Conservation (phyloP, 2,797 vertebrate species). For the Podargus strigoides region DNA sequence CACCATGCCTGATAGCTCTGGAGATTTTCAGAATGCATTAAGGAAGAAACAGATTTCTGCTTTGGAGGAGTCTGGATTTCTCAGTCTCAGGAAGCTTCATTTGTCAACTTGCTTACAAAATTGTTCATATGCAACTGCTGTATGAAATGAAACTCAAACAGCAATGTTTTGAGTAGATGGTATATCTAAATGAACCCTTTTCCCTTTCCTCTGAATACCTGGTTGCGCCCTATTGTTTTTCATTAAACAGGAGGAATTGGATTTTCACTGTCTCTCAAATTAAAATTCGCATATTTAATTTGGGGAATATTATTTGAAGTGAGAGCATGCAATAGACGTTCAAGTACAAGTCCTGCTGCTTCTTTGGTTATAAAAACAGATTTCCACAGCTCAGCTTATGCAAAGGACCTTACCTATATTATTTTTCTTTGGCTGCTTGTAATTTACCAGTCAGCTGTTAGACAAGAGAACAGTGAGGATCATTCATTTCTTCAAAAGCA, state of each 20-base stretch:
- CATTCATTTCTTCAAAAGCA: constrained; percentile 58
- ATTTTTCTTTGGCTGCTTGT: constrained; percentile 14
- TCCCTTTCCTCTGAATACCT: background rate
- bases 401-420: constrained; percentile 32
- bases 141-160: background rate
- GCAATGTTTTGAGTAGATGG: background rate
- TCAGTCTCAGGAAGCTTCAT: background rate
- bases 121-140: background rate
- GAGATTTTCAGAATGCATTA: background rate
- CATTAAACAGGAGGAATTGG: background rate
- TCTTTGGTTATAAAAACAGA: constrained; percentile 18
- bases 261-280: background rate
- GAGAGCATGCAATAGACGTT: background rate
- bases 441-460: constrained; percentile 43
- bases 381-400: constrained; percentile 33
- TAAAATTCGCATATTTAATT: background rate
- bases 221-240: background rate
- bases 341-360: background rate
- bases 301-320: background rate
- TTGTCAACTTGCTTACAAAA: background rate
- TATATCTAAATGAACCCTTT: background rate
- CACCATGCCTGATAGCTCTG: background rate
- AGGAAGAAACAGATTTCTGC: background rate
- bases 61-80: background rate
- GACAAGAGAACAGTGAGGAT: constrained; percentile 40